Conservation (phyloP, 1,140 invertebrate genomes). For the Drosophila novamexicana region DNA sequence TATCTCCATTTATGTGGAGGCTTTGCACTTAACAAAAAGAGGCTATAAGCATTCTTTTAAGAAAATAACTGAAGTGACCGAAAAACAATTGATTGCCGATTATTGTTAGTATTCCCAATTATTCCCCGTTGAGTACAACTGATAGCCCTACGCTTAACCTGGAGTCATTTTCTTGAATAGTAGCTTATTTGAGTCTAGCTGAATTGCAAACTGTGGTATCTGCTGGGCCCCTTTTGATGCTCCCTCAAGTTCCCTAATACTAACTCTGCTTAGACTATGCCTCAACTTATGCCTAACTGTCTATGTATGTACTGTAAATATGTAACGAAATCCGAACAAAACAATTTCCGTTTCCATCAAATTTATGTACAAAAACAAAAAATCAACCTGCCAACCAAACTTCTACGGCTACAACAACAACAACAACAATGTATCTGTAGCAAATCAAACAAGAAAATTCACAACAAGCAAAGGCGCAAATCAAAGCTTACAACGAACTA, state of each 20-base stretch:
- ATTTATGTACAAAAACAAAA: constrained; percentile 50
- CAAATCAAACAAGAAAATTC: constrained; percentile 83
- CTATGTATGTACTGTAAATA: constrained; percentile 23
- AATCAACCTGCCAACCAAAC: constrained; percentile 25
- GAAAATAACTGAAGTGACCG: neutral
- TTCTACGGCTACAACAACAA: constrained; percentile 17
- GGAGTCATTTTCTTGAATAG: neutral
- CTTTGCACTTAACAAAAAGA: neutral
- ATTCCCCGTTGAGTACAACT: neutral
- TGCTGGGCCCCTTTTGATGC: constrained; percentile 39
- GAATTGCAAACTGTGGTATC: neutral
- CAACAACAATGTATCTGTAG: constrained; percentile 47
- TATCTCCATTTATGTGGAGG: neutral
- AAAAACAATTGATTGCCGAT: neutral
- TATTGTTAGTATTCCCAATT: neutral
- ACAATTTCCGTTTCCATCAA: constrained; percentile 72
- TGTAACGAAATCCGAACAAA: constrained; percentile 43
- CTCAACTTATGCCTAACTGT: constrained; percentile 32
- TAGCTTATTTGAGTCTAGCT: neutral
- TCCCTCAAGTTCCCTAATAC: constrained; percentile 16
- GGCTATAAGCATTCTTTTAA: neutral
- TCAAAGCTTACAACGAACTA: constrained; percentile 81
- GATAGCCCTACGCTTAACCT: neutral
- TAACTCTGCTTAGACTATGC: constrained; percentile 30
- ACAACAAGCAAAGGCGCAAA: constrained; percentile 69